phyloP scores from a whole-genome alignment of 2,113 vertebrate genomes.

The Henicopernis longicauda region DNA sequence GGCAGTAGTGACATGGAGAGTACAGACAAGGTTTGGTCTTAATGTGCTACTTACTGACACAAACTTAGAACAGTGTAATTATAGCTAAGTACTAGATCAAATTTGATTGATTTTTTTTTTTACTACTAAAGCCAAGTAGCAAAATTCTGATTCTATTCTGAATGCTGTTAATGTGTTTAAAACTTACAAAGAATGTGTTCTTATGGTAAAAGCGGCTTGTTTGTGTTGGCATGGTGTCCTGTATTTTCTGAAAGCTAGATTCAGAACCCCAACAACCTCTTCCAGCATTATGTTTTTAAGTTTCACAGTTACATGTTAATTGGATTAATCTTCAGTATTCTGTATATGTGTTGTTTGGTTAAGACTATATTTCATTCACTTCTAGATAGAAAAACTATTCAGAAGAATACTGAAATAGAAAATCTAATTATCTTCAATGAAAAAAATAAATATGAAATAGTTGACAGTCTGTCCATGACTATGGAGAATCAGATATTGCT shows the following conservation, averaged over 20 bases:
- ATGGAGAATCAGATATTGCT: constrained; percentile 18
- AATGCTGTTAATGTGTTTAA: background rate
- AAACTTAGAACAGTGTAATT: background rate
- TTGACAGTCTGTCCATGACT: background rate
- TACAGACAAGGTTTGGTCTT: background rate
- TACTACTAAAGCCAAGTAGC: background rate
- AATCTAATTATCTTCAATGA: background rate
- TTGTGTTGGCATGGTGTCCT: background rate
- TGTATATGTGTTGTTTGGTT: background rate
- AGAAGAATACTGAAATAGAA: background rate
- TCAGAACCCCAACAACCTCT: background rate
- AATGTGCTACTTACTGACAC: too few species aligned
- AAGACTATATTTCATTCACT: background rate
- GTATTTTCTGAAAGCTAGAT: background rate
- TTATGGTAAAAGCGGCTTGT: background rate
- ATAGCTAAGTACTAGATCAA: background rate
- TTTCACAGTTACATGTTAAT: background rate
- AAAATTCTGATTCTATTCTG: background rate
- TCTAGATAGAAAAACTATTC: background rate
- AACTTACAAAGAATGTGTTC: background rate
- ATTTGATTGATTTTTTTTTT: background rate
- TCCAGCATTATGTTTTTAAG: background rate
- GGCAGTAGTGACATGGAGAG: background rate
- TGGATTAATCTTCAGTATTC: background rate
- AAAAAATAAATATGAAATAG: background rate